phyloP scores from a whole-genome alignment of 2,113 vertebrate genomes.

The Heptranchias perlo region DNA sequence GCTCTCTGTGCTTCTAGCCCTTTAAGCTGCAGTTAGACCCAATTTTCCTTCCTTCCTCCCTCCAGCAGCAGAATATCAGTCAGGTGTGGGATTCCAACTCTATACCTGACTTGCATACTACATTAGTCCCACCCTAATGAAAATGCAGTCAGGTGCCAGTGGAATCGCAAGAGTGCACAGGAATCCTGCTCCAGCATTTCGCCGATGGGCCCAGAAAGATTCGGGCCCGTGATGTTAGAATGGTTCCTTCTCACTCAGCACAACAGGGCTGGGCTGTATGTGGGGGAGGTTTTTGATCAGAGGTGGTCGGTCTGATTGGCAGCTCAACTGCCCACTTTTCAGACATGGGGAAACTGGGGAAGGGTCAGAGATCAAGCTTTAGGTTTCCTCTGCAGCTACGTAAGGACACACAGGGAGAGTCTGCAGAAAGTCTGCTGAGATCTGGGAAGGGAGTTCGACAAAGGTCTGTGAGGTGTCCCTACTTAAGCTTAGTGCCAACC shows the following conservation, averaged over 20 bases:
- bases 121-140: background rate
- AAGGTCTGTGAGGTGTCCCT: background rate
- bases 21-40: background rate
- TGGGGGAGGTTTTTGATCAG: background rate
- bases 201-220: background rate
- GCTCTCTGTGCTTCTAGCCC: background rate
- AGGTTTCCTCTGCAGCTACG: background rate
- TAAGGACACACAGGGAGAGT: background rate
- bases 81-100: background rate
- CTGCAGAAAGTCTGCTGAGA: background rate
- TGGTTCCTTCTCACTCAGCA: background rate
- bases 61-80: background rate
- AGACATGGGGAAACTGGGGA: slow-evolving; percentile 1
- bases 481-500: background rate
- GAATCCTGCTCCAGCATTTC: background rate
- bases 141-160: background rate
- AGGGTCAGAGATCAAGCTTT: background rate
- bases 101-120: background rate
- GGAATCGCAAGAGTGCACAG: background rate
- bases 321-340: background rate
- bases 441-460: background rate
- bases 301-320: background rate
- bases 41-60: background rate
- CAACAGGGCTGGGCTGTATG: background rate
- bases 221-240: background rate